Conservation (phyloP, 2,797 vertebrate genomes). For the Pseudochirops cupreus region DNA sequence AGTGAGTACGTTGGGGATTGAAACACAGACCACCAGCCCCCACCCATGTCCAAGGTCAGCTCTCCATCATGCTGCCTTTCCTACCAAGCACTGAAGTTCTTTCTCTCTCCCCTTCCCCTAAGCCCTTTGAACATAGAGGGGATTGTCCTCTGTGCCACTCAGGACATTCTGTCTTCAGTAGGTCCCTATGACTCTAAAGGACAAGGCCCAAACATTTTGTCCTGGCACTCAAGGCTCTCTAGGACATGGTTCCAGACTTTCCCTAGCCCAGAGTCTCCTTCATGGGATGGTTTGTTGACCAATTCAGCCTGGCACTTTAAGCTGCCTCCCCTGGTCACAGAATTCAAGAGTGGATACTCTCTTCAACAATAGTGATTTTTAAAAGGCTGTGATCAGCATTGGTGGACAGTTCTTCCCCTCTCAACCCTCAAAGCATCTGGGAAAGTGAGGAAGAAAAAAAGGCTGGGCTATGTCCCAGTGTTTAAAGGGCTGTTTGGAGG, state of each 20-base stretch:
- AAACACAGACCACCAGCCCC: background rate
- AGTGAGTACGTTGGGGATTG: background rate
- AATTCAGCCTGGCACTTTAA: background rate
- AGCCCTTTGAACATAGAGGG: background rate
- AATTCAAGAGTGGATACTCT: background rate
- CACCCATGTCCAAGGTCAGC: rapidly evolving
- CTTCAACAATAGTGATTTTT: background rate
- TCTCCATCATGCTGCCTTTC: too few relatives aligned
- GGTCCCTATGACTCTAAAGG: background rate
- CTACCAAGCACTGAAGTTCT: rapidly evolving
- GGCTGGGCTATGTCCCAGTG: background rate
- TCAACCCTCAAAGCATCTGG: background rate
- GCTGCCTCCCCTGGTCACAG: background rate
- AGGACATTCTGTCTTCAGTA: background rate
- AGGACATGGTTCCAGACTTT: background rate
- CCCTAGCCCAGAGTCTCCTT: background rate
- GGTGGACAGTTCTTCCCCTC: background rate
- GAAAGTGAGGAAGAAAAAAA: background rate
- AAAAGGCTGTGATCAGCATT: background rate
- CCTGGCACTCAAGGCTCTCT: background rate
- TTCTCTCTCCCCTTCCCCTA: background rate
- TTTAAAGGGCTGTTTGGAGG: background rate
- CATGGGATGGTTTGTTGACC: rapidly evolving
- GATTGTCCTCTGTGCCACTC: background rate
- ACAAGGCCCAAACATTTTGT: too few relatives aligned